Evolutionary conservation across 2,888 invertebrate genomes (phyloP).

Genomic region (Drosophila birchii): DNA sequence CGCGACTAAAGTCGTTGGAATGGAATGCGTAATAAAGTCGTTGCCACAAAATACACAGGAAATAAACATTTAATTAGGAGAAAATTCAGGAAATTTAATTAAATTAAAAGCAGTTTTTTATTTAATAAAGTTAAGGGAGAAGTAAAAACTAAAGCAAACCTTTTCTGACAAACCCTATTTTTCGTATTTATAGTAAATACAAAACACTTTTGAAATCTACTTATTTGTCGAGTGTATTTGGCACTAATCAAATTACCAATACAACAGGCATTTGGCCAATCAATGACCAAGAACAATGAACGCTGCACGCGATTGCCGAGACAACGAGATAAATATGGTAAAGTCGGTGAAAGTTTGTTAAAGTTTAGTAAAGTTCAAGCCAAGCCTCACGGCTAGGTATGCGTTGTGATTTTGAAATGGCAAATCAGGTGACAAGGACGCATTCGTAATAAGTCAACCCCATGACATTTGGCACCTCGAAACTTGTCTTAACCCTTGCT

Average conservation of each 20-base stretch:
- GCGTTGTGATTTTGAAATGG: constrained; percentile 15
- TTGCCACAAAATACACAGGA: constrained; percentile 31
- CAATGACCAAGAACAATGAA: constrained; percentile 11
- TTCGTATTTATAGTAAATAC: too few relatives aligned
- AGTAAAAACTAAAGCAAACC: too few relatives aligned
- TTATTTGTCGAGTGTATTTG: background rate
- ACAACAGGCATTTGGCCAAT: constrained; percentile 7
- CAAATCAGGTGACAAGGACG: constrained; percentile 12
- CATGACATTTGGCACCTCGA: constrained; percentile 6
- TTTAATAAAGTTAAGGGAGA: background rate
- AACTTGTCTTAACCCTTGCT: constrained; percentile 18
- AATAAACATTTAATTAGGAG: constrained; percentile 45
- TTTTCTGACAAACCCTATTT: too few relatives aligned
- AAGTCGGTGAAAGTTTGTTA: background rate
- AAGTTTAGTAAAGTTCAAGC: background rate
- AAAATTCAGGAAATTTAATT: background rate
- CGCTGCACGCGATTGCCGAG: constrained; percentile 16
- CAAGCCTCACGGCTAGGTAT: background rate
- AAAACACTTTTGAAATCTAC: too few relatives aligned
- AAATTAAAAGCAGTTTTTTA: background rate
- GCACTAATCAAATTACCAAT: constrained; percentile 10
- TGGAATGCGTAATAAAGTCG: constrained; percentile 38
- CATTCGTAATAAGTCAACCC: constrained; percentile 19
- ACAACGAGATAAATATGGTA: constrained; percentile 12
- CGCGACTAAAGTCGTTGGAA: constrained; percentile 47